Evolutionary conservation across 2,113 vertebrate species (phyloP).

Genomic region (Mugil cephalus): DNA sequence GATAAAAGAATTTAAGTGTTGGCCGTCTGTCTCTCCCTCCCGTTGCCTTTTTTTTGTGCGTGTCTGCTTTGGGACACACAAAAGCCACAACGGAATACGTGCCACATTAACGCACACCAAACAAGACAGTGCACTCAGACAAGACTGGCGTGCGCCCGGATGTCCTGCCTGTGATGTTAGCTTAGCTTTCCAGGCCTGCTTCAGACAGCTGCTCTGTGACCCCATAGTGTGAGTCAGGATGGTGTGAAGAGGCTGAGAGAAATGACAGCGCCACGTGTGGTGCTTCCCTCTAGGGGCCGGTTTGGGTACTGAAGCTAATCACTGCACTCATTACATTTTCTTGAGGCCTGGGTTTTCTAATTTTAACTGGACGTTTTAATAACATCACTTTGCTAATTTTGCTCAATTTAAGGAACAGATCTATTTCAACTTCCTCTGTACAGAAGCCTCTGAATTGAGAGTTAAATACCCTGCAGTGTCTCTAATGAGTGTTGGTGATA

Average conservation of each 20-base stretch:
- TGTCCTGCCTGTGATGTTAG: constrained; percentile 47
- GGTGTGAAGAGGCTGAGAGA: constrained; percentile 13
- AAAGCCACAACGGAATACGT: constrained; percentile 45
- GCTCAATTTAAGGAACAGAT: background rate
- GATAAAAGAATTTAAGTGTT: constrained; percentile 37
- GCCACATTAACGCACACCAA: constrained; percentile 51
- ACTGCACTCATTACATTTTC: background rate
- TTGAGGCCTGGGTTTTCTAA: background rate
- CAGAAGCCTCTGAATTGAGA: background rate
- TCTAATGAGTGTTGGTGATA: constrained; percentile 15
- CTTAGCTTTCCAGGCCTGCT: constrained; percentile 21
- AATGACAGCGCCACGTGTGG: constrained; percentile 8
- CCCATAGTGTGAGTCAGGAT: constrained; percentile 31
- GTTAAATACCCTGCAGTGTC: background rate
- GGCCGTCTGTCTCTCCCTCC: constrained; percentile 24
- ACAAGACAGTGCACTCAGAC: constrained; percentile 66
- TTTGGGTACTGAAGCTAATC: constrained; percentile 33
- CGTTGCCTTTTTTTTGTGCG: constrained; percentile 8
- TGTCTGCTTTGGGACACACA: constrained; percentile 31
- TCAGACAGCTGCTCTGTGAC: constrained; percentile 40
- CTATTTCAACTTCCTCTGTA: background rate
- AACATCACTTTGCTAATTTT: background rate
- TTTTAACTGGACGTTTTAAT: background rate
- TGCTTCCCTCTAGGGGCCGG: constrained; percentile 67
- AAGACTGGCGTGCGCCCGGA: constrained; percentile 18